Evolutionary conservation across 1,140 invertebrate genomes (phyloP).

Genomic region (Tigriopus japonicus): DNA sequence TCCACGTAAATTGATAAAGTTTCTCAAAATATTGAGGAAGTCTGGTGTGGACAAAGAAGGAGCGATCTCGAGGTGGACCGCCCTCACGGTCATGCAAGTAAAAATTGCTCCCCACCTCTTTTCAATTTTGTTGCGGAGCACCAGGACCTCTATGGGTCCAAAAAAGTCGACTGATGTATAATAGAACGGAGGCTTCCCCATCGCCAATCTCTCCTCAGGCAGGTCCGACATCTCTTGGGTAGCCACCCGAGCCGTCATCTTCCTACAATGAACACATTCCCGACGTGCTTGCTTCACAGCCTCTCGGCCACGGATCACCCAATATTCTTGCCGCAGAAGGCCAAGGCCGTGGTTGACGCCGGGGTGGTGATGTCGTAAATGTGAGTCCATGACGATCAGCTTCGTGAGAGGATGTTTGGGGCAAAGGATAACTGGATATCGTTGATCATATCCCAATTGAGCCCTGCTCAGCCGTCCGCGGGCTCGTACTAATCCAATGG

Average conservation of each 20-base stretch:
- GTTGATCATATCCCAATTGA: too few relatives aligned
- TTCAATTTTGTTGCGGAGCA: too few relatives aligned
- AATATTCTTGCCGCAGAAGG: constrained; percentile 11
- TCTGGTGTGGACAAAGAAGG: too few relatives aligned
- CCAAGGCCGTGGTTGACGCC: not conserved
- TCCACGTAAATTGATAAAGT: too few relatives aligned
- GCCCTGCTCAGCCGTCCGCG: not conserved
- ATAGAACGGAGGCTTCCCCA: constrained; percentile 13
- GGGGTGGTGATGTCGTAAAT: not conserved
- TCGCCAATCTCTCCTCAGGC: too few relatives aligned
- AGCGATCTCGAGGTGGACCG: constrained; percentile 22
- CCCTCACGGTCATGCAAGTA: constrained; percentile 19
- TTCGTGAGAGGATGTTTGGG: too few relatives aligned
- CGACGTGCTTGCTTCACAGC: not conserved
- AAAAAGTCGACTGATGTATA: constrained; percentile 19
- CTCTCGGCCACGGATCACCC: constrained; percentile 8
- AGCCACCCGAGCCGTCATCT: not conserved
- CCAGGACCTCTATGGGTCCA: too few relatives aligned
- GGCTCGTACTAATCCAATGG: not conserved
- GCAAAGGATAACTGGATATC: too few relatives aligned
- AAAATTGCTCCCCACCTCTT: constrained; percentile 19
- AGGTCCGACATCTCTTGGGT: too few relatives aligned
- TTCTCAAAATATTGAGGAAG: too few relatives aligned
- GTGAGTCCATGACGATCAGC: too few relatives aligned
- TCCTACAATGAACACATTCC: constrained; percentile 15